A percentile compares a stretch with the other conserved stretches of the same genome.
phyloP scores from a whole-genome alignment of 1,140 invertebrate species.

The Saccostrea echinata region DNA sequence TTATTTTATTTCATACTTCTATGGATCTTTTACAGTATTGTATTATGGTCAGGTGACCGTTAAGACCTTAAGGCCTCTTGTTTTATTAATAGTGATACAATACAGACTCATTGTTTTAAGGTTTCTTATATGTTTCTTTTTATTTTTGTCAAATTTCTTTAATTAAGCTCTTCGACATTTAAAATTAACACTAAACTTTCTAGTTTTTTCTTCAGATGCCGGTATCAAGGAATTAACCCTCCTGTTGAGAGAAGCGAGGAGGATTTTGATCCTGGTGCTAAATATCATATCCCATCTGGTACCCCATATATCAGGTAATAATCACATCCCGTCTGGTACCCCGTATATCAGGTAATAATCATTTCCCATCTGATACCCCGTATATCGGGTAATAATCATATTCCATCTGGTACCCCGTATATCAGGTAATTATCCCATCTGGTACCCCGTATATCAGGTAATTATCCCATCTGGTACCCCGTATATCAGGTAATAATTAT shows the following conservation, averaged over 20 bases:
- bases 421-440: background rate
- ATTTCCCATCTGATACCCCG: background rate
- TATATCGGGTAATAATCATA: constrained; percentile 70
- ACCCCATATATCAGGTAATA: constrained; percentile 77
- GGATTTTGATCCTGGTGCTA: constrained; percentile 79
- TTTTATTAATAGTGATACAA: too few species aligned
- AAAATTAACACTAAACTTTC: too few species aligned
- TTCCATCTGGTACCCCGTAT: constrained; percentile 73
- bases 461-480: background rate
- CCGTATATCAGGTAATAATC: constrained; percentile 9
- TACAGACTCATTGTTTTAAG: too few species aligned
- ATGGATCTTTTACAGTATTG: too few species aligned
- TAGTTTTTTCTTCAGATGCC: constrained; percentile 63
- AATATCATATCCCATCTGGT: constrained; percentile 77
- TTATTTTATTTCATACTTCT: too few species aligned
- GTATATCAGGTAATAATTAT: background rate
- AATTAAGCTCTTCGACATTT: too few species aligned
- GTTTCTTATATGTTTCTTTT: too few species aligned
- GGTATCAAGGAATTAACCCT: constrained; percentile 76
- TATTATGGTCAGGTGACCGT: too few species aligned
- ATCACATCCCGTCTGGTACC: background rate
- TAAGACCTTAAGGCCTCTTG: too few species aligned
- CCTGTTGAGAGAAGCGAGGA: constrained; percentile 70
- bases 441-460: background rate
- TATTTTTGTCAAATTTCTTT: too few species aligned